These are phyloP conservation scores for Drosophila jambulina DNA, from an alignment of 1,140 invertebrate species.

Conservation along the genomic window DNA sequence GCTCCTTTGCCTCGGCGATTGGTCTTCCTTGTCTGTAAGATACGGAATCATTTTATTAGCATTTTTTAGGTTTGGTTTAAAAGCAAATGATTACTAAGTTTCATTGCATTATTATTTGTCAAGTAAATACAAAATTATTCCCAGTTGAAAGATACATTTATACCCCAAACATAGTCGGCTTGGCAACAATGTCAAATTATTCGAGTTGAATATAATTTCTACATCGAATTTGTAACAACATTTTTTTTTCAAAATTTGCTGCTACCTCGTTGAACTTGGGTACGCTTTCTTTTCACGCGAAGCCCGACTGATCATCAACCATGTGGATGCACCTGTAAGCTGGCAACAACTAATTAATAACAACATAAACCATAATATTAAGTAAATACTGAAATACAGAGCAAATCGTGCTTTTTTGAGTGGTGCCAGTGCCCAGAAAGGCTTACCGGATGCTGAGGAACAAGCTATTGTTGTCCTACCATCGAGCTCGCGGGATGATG, in stretches of 20 bases:
- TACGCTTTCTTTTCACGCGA: neutral
- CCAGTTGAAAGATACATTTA: neutral
- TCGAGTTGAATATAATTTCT: neutral
- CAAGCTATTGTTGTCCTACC: neutral
- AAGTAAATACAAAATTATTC: neutral
- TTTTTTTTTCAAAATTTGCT: slow-evolving; percentile 8
- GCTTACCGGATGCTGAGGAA: neutral
- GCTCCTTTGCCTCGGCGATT: neutral
- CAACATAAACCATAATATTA: no score
- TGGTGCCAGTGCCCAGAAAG: neutral
- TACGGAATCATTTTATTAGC: neutral
- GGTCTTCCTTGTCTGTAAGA: neutral
- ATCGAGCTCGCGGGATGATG: no score
- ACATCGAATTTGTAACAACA: slow-evolving; percentile 6
- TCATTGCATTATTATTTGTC: no score
- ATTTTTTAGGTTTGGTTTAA: neutral
- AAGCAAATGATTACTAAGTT: no score
- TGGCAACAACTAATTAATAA: neutral
- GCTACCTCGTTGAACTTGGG: neutral
- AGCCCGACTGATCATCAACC: neutral
- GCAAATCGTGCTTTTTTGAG: slow-evolving; percentile 3
- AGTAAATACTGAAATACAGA: neutral
- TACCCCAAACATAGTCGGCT: neutral
- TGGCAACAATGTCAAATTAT: neutral
- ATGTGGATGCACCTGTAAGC: slow-evolving; percentile 22